phyloP scores from a whole-genome alignment of 1,140 invertebrate species.

The Zaprionus ghesquierei region DNA sequence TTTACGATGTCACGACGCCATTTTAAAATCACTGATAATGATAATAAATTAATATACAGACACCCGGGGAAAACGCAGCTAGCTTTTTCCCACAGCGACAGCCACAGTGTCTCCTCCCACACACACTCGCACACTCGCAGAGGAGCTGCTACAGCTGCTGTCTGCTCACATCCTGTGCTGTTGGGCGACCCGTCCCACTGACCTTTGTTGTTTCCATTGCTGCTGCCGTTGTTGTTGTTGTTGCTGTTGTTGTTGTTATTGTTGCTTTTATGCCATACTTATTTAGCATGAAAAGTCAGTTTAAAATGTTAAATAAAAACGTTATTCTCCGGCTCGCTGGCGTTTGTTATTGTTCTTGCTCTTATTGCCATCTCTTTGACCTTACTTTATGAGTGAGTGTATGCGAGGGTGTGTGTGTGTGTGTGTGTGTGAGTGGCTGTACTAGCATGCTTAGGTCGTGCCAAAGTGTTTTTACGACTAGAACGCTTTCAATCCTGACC shows the following conservation, averaged over 20 bases:
- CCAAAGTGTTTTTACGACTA: conserved; percentile 65
- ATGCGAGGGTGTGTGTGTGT: not conserved
- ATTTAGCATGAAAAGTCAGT: conserved; percentile 81
- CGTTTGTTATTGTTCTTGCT: conserved; percentile 32
- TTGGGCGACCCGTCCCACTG: not conserved
- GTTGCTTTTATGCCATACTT: conserved; percentile 60
- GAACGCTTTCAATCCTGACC: conserved; percentile 24
- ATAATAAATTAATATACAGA: conserved; percentile 80
- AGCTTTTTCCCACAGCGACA: conserved; percentile 10
- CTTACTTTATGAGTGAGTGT: conserved; percentile 41
- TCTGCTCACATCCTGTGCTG: not conserved
- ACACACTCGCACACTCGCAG: conserved; percentile 6
- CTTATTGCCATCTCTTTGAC: conserved; percentile 21
- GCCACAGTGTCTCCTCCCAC: not conserved
- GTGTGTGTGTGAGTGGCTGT: conserved; percentile 27
- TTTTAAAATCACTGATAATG: conserved; percentile 81
- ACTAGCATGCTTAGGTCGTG: conserved; percentile 7
- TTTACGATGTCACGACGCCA: conserved; percentile 78
- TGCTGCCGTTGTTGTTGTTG: conserved; percentile 1
- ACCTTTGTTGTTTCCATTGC: not conserved
- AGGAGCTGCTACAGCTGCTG: conserved; percentile 24
- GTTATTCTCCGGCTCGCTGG: conserved; percentile 8
- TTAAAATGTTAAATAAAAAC: conserved; percentile 59
- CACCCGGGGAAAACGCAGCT: conserved; percentile 37
- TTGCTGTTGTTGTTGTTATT: conserved; percentile 14